Evolutionary conservation across 2,113 vertebrate species (phyloP).

Genomic region (Aix galericulata): DNA sequence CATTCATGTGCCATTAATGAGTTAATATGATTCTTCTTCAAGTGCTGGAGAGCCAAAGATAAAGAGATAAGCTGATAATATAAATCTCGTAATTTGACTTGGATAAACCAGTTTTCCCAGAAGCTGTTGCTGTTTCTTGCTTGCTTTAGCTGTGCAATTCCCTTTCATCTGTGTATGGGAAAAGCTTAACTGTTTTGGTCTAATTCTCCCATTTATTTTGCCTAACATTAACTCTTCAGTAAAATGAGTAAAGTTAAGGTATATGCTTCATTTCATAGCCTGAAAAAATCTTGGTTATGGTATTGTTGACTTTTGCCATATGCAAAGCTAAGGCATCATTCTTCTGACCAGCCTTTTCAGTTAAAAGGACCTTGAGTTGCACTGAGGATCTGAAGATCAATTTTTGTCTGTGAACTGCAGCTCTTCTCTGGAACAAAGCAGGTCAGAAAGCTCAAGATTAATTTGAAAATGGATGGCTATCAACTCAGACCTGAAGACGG

Average conservation of each 20-base stretch:
- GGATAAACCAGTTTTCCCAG: not conserved
- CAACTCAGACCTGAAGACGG: not conserved
- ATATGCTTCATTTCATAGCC: not conserved
- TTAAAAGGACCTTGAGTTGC: not conserved
- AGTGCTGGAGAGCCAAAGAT: not conserved
- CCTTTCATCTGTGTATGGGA: not conserved
- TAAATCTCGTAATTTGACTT: not conserved
- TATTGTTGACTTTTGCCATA: not conserved
- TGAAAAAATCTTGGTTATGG: not conserved
- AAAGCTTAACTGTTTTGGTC: not conserved
- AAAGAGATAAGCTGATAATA: not conserved
- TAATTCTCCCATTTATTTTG: not conserved
- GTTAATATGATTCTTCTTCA: not conserved
- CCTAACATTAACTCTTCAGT: not conserved
- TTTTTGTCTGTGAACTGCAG: not conserved
- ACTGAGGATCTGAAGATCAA: not conserved
- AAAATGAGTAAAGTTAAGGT: not conserved
- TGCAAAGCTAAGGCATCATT: not conserved
- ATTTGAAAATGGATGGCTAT: not conserved
- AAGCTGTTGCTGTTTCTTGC: not conserved
- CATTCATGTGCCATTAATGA: not conserved
- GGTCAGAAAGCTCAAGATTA: not conserved
- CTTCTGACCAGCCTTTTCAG: not conserved
- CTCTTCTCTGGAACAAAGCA: not conserved
- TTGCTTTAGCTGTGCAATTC: not conserved